These are phyloP conservation scores for Rattus norvegicus DNA, from an alignment of 2,113 vertebrate genomes.

Conservation along the genomic window DNA sequence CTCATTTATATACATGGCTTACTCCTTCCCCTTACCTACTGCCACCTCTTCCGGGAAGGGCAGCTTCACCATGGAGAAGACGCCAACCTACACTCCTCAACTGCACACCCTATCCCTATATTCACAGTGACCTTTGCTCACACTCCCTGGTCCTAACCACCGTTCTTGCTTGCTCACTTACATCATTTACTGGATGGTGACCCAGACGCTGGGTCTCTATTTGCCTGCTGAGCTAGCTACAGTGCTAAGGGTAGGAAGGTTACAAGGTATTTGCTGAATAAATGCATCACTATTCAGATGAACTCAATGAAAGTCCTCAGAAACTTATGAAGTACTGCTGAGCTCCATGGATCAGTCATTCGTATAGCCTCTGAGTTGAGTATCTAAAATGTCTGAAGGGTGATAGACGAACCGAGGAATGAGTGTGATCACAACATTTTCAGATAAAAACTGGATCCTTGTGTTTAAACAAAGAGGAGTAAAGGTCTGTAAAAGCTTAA, in stretches of 20 bases:
- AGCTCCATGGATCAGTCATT: background rate
- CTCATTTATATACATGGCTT: background rate
- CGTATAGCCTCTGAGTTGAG: background rate
- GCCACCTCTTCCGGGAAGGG: background rate
- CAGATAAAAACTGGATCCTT: background rate
- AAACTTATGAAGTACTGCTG: background rate
- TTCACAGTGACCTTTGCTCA: background rate
- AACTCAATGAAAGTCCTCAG: background rate
- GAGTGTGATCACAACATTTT: background rate
- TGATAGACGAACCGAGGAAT: background rate
- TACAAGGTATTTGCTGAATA: slow-evolving; percentile 16
- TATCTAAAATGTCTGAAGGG: background rate
- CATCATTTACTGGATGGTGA: background rate
- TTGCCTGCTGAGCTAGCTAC: background rate
- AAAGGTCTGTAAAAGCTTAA: background rate
- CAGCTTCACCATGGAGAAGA: background rate
- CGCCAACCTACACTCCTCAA: background rate
- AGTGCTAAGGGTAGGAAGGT: background rate
- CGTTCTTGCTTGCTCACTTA: background rate
- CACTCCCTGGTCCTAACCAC: background rate
- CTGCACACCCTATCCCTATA: background rate
- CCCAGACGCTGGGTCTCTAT: background rate
- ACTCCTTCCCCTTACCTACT: background rate
- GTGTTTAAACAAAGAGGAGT: background rate
- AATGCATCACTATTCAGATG: slow-evolving; percentile 1